Base-by-base conservation (phyloP, 23 tunicate genomes). In the Ciona savignyi region DNA sequence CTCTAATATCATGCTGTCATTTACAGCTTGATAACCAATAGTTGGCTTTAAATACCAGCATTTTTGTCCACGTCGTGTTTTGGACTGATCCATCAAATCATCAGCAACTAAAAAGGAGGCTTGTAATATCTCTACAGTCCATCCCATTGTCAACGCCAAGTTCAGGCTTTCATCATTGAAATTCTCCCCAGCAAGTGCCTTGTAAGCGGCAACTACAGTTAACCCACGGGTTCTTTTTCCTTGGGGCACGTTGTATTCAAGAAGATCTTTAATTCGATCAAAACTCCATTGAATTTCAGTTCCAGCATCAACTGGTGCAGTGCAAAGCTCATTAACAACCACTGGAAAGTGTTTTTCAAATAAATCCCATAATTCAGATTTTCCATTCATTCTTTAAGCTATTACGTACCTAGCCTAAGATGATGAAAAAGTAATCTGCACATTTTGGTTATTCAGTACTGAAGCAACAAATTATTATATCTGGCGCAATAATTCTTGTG, bases 31-130 rank as follows among this genome's bases (percentile, higher is more conserved):
- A 20, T 77, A 79, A 0, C 99, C 99, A 60, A 94, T 70, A 20
- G 76, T 87, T 27, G 74, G 78, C 19, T 64, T 65, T 25, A 72
- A 83, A 74, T 88, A 94, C 99, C 99, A 94, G 56, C 95, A 87
- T 23, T 21, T 27, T 61, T 74, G 75, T 0, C 90, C 90, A 3
- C 99, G 61, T 25, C 99, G 67, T 29, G 83, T 87, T 65, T 74
- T 65, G 49, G 99, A 94, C 65, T 86, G 86, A 71, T 94, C 99
- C 99, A 94, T 94, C 1, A 94, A 30, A 67, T 94, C 99, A 74
- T 94, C 99, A 32, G 95, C 99, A 27, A 94, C 95, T 32, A 94
- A 69, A 75, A 94, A 88, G 2, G 95, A 87, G n/a, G 83, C 84
- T 31, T 85, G 86, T 64, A 94, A 64, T 3, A 87, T 80, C 67